These are phyloP conservation scores for Pseudococcus jackbeardsleyi DNA, from an alignment of 2,888 invertebrate genomes.

Conservation along the genomic window DNA sequence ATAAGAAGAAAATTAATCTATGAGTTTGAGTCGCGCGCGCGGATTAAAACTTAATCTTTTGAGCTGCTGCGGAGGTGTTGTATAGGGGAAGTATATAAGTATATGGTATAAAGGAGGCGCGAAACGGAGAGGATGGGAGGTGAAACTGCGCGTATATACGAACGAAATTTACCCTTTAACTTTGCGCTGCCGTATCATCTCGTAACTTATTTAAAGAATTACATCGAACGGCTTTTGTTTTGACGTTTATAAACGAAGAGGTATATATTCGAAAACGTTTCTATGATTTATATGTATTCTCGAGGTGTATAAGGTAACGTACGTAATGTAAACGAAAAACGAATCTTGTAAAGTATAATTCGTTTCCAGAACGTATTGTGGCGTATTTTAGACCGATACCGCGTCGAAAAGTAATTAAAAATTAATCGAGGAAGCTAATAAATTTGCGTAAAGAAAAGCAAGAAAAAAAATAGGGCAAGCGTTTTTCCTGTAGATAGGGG, in stretches of 20 bases:
- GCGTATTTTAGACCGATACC: neutral
- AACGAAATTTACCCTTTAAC: constrained; percentile 40
- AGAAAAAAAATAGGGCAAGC: neutral
- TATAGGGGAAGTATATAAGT: neutral
- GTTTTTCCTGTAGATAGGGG: no score
- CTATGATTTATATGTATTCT: neutral
- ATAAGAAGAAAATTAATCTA: constrained; percentile 34
- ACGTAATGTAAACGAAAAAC: neutral
- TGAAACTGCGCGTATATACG: neutral
- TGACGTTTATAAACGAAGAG: constrained; percentile 38
- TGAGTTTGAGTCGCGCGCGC: constrained; percentile 13
- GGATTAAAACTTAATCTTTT: constrained; percentile 44
- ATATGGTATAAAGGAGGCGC: neutral
- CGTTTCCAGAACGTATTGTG: neutral
- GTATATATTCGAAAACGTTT: constrained; percentile 20
- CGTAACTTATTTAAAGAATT: constrained; percentile 53
- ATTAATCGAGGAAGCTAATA: neutral
- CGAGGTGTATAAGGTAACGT: neutral
- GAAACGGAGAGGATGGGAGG: neutral
- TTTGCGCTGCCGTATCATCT: constrained; percentile 36
- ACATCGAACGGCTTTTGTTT: constrained; percentile 48
- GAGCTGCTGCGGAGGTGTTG: constrained; percentile 3
- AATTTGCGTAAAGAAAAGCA: neutral
- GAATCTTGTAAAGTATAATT: neutral
- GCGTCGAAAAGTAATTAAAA: neutral